A percentile compares a stretch with the other conserved stretches of the same genome.
Evolutionary conservation across 2,797 vertebrate species (phyloP).

Genomic region (Ambastaia sidthimunki): DNA sequence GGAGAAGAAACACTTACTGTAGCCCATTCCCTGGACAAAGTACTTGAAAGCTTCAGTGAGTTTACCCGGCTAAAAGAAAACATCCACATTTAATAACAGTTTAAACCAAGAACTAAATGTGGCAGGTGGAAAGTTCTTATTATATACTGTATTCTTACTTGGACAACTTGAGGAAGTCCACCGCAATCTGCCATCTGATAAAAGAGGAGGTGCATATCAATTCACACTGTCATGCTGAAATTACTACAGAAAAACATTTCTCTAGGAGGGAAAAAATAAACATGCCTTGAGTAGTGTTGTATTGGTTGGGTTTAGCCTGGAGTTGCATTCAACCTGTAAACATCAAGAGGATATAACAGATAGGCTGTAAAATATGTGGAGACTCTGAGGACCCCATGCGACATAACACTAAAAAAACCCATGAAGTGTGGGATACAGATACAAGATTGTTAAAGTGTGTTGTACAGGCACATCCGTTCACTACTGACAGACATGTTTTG

Average conservation of each 20-base stretch:
- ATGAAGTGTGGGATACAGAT: too few relatives aligned
- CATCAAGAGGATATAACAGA: too few relatives aligned
- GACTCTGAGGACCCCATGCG: too few relatives aligned
- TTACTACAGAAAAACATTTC: background rate
- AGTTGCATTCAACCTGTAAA: conserved; percentile 93
- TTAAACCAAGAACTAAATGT: background rate
- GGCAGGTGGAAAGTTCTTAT: background rate
- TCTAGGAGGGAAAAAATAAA: background rate
- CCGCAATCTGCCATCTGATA: conserved; percentile 95
- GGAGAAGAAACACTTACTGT: conserved; percentile 74
- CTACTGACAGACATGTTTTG: too few relatives aligned
- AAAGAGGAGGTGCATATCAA: background rate
- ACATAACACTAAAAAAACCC: too few relatives aligned
- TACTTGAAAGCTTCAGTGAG: conserved; percentile 80
- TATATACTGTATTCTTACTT: conserved; percentile 83
- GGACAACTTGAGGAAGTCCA: conserved; percentile 92
- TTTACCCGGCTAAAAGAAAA: conserved; percentile 74
- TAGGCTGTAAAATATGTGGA: too few relatives aligned
- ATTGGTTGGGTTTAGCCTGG: conserved; percentile 91
- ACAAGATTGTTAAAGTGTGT: too few relatives aligned
- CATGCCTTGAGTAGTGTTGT: conserved; percentile 92
- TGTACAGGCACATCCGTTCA: too few relatives aligned
- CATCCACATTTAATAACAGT: conserved; percentile 11
- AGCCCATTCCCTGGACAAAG: conserved; percentile 82
- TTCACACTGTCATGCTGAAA: background rate